Evolutionary conservation across 2,888 invertebrate genomes (phyloP).

Genomic region (Dicyrtoma fusca): DNA sequence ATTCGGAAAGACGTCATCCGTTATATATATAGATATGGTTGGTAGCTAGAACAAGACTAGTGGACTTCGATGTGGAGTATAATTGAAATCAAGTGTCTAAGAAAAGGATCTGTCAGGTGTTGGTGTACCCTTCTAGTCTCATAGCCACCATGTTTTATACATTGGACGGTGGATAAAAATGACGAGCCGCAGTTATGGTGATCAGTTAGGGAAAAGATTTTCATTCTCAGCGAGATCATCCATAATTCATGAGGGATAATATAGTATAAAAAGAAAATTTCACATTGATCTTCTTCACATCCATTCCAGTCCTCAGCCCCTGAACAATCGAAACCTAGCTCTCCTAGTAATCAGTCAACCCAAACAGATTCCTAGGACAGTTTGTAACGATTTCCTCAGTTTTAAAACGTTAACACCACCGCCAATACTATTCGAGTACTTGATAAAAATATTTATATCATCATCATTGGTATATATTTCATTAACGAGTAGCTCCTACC

Average conservation of each 20-base stretch:
- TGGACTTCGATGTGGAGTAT: too few species aligned
- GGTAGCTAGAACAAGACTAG: too few species aligned
- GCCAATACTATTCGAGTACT: not conserved
- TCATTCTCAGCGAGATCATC: not conserved
- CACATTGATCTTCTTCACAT: not conserved
- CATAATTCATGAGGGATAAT: not conserved
- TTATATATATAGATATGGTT: too few species aligned
- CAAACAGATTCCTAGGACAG: constrained; percentile 12
- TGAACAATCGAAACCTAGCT: constrained; percentile 24
- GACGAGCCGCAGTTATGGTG: not conserved
- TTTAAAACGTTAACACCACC: not conserved
- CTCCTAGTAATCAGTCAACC: constrained; percentile 6
- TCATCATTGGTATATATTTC: not conserved
- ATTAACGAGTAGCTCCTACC: not conserved
- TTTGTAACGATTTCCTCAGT: not conserved
- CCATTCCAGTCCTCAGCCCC: constrained; percentile 16
- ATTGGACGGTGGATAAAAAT: not conserved
- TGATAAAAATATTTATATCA: not conserved
- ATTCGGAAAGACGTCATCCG: too few species aligned
- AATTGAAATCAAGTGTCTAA: too few species aligned
- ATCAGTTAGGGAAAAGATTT: constrained; percentile 2
- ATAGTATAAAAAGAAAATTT: constrained; percentile 9
- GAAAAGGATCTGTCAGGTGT: too few species aligned
- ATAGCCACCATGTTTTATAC: too few species aligned
- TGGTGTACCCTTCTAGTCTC: too few species aligned